Conservation (phyloP, 2,797 vertebrate genomes). For the Enteromius radiatus region DNA sequence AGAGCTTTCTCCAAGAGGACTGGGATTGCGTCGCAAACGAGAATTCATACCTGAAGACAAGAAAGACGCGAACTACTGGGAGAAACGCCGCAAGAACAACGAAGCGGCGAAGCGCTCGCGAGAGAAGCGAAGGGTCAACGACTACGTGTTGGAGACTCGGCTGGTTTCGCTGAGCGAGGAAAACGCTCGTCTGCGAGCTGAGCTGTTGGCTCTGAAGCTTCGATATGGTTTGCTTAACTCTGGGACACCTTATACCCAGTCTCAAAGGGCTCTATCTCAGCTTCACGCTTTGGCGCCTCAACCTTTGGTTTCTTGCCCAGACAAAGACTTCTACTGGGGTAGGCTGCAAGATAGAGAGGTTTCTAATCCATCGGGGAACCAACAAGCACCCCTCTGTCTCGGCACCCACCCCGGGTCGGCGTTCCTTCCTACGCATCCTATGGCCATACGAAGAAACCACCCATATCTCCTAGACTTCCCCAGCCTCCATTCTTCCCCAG, state of each 20-base stretch:
- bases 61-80: conserved; percentile 92
- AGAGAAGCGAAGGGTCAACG: conserved; percentile 86
- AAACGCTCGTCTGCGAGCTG: conserved; percentile 81
- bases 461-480: conserved; percentile 68
- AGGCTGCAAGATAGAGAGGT: conserved; percentile 53
- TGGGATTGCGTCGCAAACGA: conserved; percentile 77
- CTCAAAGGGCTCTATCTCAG: conserved; percentile 63
- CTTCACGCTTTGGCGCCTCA: conserved; percentile 48
- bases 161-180: conserved; percentile 83
- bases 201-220: conserved; percentile 82
- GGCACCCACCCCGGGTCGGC: conserved; percentile 59
- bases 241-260: conserved; percentile 47
- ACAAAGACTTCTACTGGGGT: conserved; percentile 65
- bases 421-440: conserved; percentile 67
- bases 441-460: conserved; percentile 69
- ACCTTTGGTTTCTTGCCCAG: conserved; percentile 42
- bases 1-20: conserved; percentile 51
- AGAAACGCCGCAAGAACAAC: conserved; percentile 92
- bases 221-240: conserved; percentile 75
- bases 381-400: conserved; percentile 31
- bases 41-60: conserved; percentile 89
- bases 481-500: conserved; percentile 58
- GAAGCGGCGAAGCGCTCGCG: conserved; percentile 91
- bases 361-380: conserved; percentile 52
- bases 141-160: conserved; percentile 82